Evolutionary conservation across 2,888 invertebrate genomes (phyloP), one percentile per base, ranked within the genome.

Genomic region (Villa cingulata): DNA sequence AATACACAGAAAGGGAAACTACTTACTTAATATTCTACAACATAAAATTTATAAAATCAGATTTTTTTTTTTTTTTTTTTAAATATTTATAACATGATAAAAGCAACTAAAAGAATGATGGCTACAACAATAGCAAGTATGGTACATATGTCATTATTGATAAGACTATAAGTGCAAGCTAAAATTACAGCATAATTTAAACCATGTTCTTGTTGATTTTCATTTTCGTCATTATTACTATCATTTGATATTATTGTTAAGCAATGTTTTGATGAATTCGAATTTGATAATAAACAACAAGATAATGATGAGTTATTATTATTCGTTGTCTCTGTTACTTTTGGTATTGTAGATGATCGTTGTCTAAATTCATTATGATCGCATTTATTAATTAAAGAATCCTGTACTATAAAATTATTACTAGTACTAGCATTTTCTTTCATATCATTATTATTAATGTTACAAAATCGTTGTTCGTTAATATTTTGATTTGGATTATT

Each of bases 141-240:
- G 63, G 83, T 80, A 71, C 83, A 74, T 70, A 81, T 73, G 72
- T 86, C 85, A 71, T 81, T 70, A 59, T 80, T 78, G 62, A 80
- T 78, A 66, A 84, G 70, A 63, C 82, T 80, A 73, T 82, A 81
- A 62, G 82, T 76, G 73, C 82, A 83, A 77, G 83, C 82, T 74
- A 84, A 73, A 72, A 81, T 75, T 72, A n/a, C n/a, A n/a, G 83
- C 69, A 65, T 77, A 77, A 72, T 80, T 64, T 51, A 66, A 57
- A 52, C 64, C 59, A 47, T n/a, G n/a, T n/a, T n/a, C 64, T 58
- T 62, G 59, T 47, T 60, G 56, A 54, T 45, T 41, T 3, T 49
- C 39, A n/a, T 32, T 37, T 12, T 32, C 12, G 1, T 12, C 4
- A 32, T 32, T 14, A 41, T 37, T 39, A 34, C n/a, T 27, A 32